phyloP scores from a whole-genome alignment of 2,113 vertebrate genomes.

The Bagarius yarrelli region DNA sequence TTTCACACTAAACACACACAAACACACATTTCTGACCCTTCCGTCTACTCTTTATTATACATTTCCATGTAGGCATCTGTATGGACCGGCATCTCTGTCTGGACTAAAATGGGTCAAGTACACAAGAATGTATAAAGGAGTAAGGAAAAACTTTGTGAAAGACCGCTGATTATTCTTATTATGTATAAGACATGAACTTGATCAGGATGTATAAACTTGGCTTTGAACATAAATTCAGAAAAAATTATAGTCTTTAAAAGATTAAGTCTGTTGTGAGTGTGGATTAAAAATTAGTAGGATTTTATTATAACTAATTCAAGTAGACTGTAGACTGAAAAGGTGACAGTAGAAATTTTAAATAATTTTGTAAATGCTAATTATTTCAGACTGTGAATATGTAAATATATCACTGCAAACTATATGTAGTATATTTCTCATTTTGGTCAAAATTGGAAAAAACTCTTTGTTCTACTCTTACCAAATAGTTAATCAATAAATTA shows the following conservation, averaged over 20 bases:
- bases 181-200: background rate
- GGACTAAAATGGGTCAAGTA: constrained; percentile 45
- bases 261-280: background rate
- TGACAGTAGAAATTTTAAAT: background rate
- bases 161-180: background rate
- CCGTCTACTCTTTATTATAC: constrained; percentile 47
- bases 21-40: constrained; percentile 25
- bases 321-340: background rate
- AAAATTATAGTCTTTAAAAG: background rate
- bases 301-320: background rate
- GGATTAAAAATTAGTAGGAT: background rate
- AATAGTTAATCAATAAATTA: constrained; percentile 66
- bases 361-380: background rate
- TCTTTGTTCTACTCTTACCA: constrained; percentile 48
- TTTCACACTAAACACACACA: constrained; percentile 37
- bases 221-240: background rate
- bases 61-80: constrained; percentile 42
- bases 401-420: background rate
- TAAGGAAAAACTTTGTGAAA: constrained; percentile 18
- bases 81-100: constrained; percentile 46
- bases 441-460: constrained; percentile 7
- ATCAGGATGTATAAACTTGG: background rate
- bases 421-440: constrained; percentile 16
- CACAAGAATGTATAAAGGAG: constrained; percentile 16
- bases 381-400: background rate